Evolutionary conservation across 2,797 vertebrate genomes (phyloP).

Genomic region (Poecilia picta): DNA sequence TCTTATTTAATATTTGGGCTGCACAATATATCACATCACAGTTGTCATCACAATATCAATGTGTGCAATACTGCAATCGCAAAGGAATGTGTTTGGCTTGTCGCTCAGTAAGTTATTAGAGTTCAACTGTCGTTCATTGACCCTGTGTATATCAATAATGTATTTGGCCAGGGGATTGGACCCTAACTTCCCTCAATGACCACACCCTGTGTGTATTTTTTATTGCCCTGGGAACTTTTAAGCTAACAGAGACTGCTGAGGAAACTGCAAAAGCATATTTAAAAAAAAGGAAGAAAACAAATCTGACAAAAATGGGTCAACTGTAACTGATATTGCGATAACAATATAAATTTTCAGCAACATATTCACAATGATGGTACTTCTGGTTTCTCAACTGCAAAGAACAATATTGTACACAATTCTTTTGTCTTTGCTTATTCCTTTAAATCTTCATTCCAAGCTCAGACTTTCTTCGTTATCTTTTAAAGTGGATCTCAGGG

Average conservation of each 20-base stretch:
- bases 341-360: neutral
- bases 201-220: neutral
- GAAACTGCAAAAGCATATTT: neutral
- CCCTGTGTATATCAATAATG: neutral
- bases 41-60: neutral
- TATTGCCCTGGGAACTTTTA: neutral
- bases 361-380: neutral
- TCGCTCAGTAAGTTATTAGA: neutral
- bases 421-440: neutral
- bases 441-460: neutral
- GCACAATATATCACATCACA: neutral
- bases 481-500: neutral
- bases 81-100: neutral
- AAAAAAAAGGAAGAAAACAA: neutral
- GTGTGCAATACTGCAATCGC: neutral
- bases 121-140: neutral
- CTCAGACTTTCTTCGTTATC: neutral
- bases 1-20: neutral
- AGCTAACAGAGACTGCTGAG: neutral
- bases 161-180: neutral
- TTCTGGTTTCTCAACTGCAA: neutral
- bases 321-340: neutral
- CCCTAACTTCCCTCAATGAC: neutral
- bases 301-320: neutral
- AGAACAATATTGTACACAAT: neutral